Percentiles rank a stretch among this genome's conserved stretches.
These are phyloP conservation scores for Ennomos erosarius DNA, from an alignment of 2,888 invertebrate genomes.

Conservation along the genomic window DNA sequence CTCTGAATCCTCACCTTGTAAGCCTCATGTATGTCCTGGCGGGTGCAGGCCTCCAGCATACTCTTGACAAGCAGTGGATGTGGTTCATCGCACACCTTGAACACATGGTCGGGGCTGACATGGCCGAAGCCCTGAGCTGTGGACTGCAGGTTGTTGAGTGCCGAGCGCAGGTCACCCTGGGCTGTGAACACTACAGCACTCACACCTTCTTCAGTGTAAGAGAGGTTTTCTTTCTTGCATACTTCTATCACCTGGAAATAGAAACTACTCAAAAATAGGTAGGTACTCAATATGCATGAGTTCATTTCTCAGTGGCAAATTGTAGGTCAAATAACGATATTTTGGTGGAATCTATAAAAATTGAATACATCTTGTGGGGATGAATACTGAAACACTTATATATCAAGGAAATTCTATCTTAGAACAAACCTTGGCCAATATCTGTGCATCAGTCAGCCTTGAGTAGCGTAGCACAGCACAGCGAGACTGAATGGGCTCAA, in stretches of 20 bases:
- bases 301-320: no score
- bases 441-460: conserved; percentile 94
- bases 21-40: conserved; percentile 93
- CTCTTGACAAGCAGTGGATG: conserved; percentile 96
- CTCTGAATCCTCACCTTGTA: conserved; percentile 83
- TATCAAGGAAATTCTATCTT: no score
- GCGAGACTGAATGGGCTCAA: conserved; percentile 99
- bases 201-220: conserved; percentile 95
- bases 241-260: conserved; percentile 68
- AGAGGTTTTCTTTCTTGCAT: conserved; percentile 82
- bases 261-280: no score
- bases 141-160: conserved; percentile 97
- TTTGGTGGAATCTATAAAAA: no score
- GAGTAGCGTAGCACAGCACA: conserved; percentile 98
- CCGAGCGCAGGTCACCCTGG: conserved; percentile 99
- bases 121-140: conserved; percentile 94
- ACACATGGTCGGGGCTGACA: conserved; percentile 97
- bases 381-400: no score
- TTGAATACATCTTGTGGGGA: no score
- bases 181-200: conserved; percentile 99
- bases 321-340: no score
- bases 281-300: no score
- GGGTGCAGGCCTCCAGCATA: conserved; percentile 94
- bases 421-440: conserved; percentile 90
- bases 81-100: conserved; percentile 99